Percentiles rank a stretch among this genome's conserved stretches.
Conservation (phyloP, 2,888 invertebrate genomes). For the Amiota minor region DNA sequence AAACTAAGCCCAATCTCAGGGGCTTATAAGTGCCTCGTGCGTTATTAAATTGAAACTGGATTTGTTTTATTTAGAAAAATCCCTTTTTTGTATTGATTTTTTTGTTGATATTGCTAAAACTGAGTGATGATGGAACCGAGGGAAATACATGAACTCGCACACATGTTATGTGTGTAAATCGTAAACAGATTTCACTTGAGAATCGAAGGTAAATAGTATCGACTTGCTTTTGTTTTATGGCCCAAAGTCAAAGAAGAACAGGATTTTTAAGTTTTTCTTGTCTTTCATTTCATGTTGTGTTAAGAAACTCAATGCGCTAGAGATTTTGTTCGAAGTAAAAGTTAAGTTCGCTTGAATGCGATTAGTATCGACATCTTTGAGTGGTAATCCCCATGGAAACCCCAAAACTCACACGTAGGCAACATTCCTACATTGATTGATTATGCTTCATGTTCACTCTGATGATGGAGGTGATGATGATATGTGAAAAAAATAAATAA, state of each 20-base stretch:
- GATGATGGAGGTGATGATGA: too few relatives aligned
- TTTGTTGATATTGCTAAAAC: not conserved
- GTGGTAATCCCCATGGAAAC: not conserved
- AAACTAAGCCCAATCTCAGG: not conserved
- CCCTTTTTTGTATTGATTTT: not conserved
- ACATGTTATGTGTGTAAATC: not conserved
- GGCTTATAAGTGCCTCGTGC: not conserved
- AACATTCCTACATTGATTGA: not conserved
- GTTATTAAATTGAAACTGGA: constrained; percentile 16
- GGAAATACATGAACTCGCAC: not conserved
- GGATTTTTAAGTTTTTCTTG: not conserved
- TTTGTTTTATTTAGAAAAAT: constrained; percentile 14
- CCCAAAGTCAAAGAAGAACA: not conserved
- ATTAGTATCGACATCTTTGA: too few relatives aligned
- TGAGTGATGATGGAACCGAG: not conserved
- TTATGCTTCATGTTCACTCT: too few relatives aligned
- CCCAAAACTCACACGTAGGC: not conserved
- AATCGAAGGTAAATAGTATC: not conserved
- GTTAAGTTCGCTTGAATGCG: too few relatives aligned
- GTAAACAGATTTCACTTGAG: constrained; percentile 10
- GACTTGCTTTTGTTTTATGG: not conserved
- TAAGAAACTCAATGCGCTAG: too few relatives aligned
- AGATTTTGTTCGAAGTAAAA: too few relatives aligned
- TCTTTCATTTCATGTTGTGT: not conserved
- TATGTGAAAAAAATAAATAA: too few relatives aligned